Percentiles rank a stretch among this genome's conserved stretches.
Evolutionary conservation across 2,888 invertebrate species (phyloP).

Genomic region (Thera britannica): DNA sequence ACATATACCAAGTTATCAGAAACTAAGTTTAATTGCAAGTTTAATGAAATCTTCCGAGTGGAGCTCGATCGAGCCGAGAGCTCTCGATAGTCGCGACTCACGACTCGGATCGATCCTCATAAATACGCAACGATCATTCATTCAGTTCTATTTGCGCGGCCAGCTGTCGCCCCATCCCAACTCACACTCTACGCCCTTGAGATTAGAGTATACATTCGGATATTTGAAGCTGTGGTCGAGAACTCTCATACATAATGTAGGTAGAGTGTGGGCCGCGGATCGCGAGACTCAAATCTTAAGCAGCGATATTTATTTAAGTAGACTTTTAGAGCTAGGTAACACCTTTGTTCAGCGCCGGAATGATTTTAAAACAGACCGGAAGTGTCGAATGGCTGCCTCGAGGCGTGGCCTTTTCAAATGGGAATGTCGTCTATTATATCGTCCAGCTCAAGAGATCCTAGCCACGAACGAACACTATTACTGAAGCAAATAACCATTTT

Average conservation of each 20-base stretch:
- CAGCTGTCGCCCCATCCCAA: conserved; percentile 1
- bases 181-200: conserved; percentile 10
- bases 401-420: background rate
- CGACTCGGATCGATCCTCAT: conserved; percentile 40
- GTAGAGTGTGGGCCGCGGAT: conserved; percentile 48
- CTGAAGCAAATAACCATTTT: too few relatives aligned
- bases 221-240: conserved; percentile 18
- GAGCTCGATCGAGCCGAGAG: conserved; percentile 16
- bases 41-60: conserved; percentile 33
- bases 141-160: conserved; percentile 26
- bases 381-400: conserved; percentile 12
- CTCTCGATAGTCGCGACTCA: conserved; percentile 13
- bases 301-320: conserved; percentile 64
- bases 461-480: too few relatives aligned
- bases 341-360: conserved; percentile 7
- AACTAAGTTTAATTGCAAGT: conserved; percentile 7
- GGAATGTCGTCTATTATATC: too few relatives aligned
- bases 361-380: conserved; percentile 9
- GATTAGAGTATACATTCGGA: conserved; percentile 12
- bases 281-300: conserved; percentile 58
- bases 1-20: background rate
- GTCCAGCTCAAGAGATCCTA: too few relatives aligned
- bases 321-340: conserved; percentile 34
- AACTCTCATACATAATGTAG: conserved; percentile 61
- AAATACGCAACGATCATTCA: conserved; percentile 45